Conservation (phyloP, 2,113 vertebrate species). For the Glaucomys volans region DNA sequence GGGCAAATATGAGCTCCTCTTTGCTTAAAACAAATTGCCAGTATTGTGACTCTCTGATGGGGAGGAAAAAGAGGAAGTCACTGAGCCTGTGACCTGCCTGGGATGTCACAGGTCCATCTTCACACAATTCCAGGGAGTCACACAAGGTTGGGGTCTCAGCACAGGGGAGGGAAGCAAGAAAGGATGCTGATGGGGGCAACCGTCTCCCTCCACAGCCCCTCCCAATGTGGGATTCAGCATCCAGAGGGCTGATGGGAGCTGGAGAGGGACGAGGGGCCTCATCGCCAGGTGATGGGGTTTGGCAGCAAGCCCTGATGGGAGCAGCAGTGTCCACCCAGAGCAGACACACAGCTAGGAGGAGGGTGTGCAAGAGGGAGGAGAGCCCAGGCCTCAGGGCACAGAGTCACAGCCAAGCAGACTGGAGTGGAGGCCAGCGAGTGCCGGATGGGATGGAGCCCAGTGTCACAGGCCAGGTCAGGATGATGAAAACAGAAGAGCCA, state of each 20-base stretch:
- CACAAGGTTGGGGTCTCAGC: not conserved
- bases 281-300: not conserved
- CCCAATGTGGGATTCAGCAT: not conserved
- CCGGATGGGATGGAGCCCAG: not conserved
- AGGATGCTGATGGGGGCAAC: not conserved
- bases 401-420: not conserved
- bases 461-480: not conserved
- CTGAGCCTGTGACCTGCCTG: not conserved
- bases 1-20: not conserved
- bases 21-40: not conserved
- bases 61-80: not conserved
- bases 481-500: not conserved
- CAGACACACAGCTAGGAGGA: not conserved
- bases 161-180: not conserved
- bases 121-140: too few relatives aligned
- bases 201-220: not conserved
- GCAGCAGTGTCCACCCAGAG: not conserved
- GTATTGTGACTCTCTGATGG: not conserved
- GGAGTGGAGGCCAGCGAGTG: too few relatives aligned
- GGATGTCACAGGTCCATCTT: not conserved
- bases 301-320: not conserved
- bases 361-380: not conserved
- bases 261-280: too few relatives aligned
- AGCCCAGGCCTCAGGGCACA: not conserved
- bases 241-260: not conserved